Evolutionary conservation across 1,140 invertebrate genomes (phyloP), one percentile per base, ranked within the genome.

Genomic region (Pachyrhynchus sulphureomaculatus): DNA sequence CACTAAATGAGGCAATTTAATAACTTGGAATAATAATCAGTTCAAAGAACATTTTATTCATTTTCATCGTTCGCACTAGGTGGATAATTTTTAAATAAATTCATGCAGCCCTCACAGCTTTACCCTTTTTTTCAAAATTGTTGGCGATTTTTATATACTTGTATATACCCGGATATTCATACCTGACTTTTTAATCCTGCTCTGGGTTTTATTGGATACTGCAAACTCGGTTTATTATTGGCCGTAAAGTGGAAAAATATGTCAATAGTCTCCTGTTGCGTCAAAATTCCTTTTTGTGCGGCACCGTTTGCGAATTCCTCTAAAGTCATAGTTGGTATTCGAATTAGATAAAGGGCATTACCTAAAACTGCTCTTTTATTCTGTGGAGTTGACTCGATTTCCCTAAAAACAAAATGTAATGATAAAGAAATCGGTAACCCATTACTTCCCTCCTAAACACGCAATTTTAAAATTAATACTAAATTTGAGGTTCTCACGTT

Each of bases 261-360:
- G 74, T 95, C 91, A 51, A 93, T 93, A 4, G 90, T 94, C 77
- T 96, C 93, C 79, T 93, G 87, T 65, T 89, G 86, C 1, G 91
- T 93, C 17, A 95, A 78, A 62, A 96, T 90, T 23, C 90, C 92
- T 33, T 90, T 86, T 80, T 94, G 92, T 15, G 92, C 93, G 10
- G 91, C 90, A 64, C 89, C 90, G 71, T 96, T 93, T 2, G 93
- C 92, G 77, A 94, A 95, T 74, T 96, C 92, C 67, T 93, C 90
- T 57, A 95, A 78, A 32, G 84, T 86, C 93, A 95, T 95, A 6
- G 92, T 91, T 5, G 93, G 92, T 66, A 96, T 88, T 65, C 93
- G 84, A 68, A 96, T 89, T 34, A 95, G 80, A 77, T 92, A 90
- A 67, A 95, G 80, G 33, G 90, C 88, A 72, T 84, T 84, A 24